Percentiles rank a stretch among this genome's conserved stretches.
Conservation (phyloP, 2,888 invertebrate genomes). For the Craniophora ligustri region DNA sequence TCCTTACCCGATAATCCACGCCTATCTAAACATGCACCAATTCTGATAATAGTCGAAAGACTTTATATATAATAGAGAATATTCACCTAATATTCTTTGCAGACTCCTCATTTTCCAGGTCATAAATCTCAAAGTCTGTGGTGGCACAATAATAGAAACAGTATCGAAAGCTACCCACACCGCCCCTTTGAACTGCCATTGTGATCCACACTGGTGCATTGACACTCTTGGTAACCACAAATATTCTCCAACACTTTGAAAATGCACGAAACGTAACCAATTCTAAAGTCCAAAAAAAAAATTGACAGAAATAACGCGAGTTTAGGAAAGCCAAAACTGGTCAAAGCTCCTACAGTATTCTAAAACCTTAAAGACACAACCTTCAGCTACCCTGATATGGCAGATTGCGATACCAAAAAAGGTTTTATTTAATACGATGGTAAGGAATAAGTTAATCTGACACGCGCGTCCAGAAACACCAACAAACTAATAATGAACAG, state of each 20-base stretch:
- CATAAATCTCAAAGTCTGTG: slow-evolving; percentile 83
- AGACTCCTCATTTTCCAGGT: slow-evolving; percentile 74
- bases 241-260: neutral
- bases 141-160: slow-evolving; percentile 78
- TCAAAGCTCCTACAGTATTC: no score
- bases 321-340: no score
- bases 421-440: neutral
- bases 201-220: slow-evolving; percentile 63
- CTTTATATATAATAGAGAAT: neutral
- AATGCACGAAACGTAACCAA: neutral
- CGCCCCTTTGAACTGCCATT: slow-evolving; percentile 77
- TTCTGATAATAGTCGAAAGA: no score
- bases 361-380: no score
- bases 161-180: slow-evolving; percentile 76
- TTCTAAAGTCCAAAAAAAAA: neutral
- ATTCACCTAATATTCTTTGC: slow-evolving; percentile 60
- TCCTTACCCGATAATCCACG: no score
- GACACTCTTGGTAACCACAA: slow-evolving; percentile 58
- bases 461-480: slow-evolving; percentile 46
- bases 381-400: neutral
- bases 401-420: neutral
- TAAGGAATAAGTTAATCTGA: slow-evolving; percentile 4
- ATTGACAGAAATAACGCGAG: neutral
- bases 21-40: no score
- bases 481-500: slow-evolving; percentile 61